Conservation (phyloP, 2,113 vertebrate genomes). For the Phaethornis superciliosus region DNA sequence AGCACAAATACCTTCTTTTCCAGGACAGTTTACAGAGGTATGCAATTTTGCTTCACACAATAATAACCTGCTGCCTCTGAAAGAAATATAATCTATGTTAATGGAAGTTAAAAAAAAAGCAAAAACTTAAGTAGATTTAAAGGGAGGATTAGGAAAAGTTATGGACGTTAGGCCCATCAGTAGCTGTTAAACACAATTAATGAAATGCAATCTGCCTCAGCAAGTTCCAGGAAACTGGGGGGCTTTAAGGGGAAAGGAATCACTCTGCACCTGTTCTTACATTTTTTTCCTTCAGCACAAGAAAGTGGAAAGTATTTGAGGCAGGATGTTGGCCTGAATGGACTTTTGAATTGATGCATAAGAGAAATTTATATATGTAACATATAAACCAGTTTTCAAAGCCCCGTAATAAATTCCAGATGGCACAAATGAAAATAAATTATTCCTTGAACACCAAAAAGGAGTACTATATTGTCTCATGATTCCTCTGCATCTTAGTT, state of each 20-base stretch:
- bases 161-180: neutral
- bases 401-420: neutral
- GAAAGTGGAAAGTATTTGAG: constrained; percentile 11
- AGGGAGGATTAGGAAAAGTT: neutral
- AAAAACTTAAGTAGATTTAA: neutral
- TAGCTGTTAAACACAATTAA: neutral
- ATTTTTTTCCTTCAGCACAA: neutral
- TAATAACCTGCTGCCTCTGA: neutral
- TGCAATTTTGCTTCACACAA: neutral
- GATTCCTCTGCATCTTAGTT: neutral
- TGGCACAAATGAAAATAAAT: neutral
- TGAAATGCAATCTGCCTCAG: neutral
- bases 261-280: constrained; percentile 6
- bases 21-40: neutral
- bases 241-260: neutral
- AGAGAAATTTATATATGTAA: neutral
- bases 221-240: constrained; percentile 1
- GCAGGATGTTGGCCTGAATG: neutral
- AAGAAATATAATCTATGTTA: neutral
- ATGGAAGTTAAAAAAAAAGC: neutral
- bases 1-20: neutral
- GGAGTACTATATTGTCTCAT: neutral
- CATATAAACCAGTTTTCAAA: neutral
- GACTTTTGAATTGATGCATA: neutral
- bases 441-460: neutral